These are phyloP conservation scores for Drosophila cyrtoloma DNA, from an alignment of 2,888 invertebrate genomes.

Conservation along the genomic window DNA sequence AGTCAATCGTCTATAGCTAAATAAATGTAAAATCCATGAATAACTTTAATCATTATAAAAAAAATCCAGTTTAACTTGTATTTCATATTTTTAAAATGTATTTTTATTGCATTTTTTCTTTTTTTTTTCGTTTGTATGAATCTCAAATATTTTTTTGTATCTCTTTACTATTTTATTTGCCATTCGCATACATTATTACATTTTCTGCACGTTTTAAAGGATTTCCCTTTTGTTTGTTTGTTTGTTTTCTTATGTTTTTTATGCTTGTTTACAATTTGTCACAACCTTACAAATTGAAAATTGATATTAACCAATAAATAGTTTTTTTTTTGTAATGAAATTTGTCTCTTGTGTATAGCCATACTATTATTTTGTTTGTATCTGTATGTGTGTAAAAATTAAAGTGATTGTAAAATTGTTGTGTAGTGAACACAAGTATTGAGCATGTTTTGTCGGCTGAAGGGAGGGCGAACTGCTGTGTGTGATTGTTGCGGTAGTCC, in stretches of 20 bases:
- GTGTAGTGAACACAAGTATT: constrained; percentile 25
- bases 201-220: constrained; percentile 66
- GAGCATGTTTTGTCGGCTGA: constrained; percentile 35
- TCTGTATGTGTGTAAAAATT: constrained; percentile 30
- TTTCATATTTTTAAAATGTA: constrained; percentile 80
- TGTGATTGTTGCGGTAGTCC: constrained; percentile 51
- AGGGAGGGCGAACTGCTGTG: constrained; percentile 27
- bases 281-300: constrained; percentile 86
- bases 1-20: no score
- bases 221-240: constrained; percentile 64
- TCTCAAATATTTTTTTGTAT: constrained; percentile 72
- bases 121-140: constrained; percentile 63
- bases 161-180: constrained; percentile 71
- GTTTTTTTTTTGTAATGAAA: constrained; percentile 57
- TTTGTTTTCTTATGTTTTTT: constrained; percentile 66
- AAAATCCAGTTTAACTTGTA: constrained; percentile 40
- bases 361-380: constrained; percentile 36
- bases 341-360: constrained; percentile 48
- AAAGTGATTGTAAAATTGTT: constrained; percentile 20
- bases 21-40: background rate
- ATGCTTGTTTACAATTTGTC: constrained; percentile 85
- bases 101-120: constrained; percentile 77
- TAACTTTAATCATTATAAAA: constrained; percentile 20
- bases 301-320: constrained; percentile 81
- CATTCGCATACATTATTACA: constrained; percentile 77